Conservation (phyloP, 1,140 invertebrate genomes). For the Cydia amplana region DNA sequence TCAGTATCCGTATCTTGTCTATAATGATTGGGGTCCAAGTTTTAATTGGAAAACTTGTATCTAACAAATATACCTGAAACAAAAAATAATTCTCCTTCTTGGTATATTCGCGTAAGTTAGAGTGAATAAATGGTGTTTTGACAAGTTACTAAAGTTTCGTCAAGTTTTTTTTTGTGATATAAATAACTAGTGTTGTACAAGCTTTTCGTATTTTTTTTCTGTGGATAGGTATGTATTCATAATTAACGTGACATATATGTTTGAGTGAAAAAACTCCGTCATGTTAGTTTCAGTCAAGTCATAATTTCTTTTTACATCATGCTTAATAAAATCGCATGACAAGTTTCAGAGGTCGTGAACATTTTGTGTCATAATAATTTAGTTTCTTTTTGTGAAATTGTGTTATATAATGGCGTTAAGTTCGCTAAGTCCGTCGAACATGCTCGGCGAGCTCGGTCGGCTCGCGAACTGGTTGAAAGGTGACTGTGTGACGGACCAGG, state of each 20-base stretch:
- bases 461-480: conserved; percentile 73
- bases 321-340: no score
- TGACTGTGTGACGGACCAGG: conserved; percentile 65
- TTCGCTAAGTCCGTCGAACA: conserved; percentile 63
- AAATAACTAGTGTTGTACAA: neutral
- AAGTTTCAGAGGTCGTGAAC: no score
- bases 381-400: neutral
- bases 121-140: no score
- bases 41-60: conserved; percentile 36
- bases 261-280: no score
- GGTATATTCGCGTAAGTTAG: neutral
- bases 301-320: no score
- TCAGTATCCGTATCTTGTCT: neutral
- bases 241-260: no score
- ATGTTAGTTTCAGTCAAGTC: no score
- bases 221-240: no score
- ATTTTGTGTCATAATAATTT: no score
- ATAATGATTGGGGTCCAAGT: neutral
- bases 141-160: no score
- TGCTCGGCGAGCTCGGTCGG: conserved; percentile 69
- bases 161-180: neutral
- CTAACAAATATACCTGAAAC: no score
- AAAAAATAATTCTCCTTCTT: neutral
- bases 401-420: conserved; percentile 58
- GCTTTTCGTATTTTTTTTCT: neutral